phyloP scores from a whole-genome alignment of 2,888 invertebrate species.

The Drosophila affinis region DNA sequence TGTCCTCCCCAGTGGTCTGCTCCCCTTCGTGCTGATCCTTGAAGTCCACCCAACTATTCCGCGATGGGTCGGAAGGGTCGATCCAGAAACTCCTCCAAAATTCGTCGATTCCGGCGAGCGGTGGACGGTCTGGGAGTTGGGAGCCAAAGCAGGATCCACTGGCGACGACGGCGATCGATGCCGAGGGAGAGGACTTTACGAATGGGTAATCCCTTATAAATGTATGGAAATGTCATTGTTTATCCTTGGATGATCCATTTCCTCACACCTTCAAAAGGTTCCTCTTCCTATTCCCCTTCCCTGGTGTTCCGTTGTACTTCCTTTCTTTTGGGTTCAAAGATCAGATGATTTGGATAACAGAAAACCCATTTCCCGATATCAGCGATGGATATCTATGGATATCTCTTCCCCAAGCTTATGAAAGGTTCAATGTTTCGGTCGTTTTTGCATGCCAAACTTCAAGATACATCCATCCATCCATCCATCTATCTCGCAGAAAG shows the following conservation, averaged over 20 bases:
- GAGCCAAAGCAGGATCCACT: not conserved
- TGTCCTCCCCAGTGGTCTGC: not conserved
- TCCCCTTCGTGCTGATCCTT: not conserved
- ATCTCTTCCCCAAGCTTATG: not conserved
- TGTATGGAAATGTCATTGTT: no score
- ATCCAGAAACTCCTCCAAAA: not conserved
- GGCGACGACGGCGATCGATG: not conserved
- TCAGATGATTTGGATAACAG: not conserved
- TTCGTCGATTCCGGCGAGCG: not conserved
- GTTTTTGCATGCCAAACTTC: constrained; percentile 10
- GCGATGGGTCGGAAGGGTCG: not conserved
- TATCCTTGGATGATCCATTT: no score
- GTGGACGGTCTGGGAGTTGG: not conserved
- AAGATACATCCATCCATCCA: not conserved
- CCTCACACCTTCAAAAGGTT: no score
- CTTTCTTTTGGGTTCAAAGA: no score
- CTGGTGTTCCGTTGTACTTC: no score
- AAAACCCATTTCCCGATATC: no score
- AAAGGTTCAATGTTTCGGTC: constrained; percentile 37
- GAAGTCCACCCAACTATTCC: not conserved
- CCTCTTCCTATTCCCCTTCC: no score
- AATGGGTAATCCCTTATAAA: not conserved
- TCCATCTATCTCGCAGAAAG: not conserved
- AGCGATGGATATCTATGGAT: not conserved
- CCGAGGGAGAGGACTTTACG: not conserved